Conservation (phyloP, 2,888 invertebrate species). For the Lasioglossum oenotherae region DNA sequence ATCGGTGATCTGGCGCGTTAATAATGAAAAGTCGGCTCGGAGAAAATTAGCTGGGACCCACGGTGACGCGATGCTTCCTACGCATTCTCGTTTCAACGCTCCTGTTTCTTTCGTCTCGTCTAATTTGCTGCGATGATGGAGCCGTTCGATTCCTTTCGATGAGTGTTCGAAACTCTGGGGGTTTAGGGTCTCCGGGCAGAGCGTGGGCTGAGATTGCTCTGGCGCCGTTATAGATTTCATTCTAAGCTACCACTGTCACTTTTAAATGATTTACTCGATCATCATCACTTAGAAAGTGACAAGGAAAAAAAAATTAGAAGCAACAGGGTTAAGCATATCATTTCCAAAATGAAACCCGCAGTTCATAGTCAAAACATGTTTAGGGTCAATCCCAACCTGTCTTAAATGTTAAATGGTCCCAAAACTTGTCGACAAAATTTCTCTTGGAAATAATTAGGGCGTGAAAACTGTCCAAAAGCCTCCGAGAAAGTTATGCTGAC, state of each 20-base stretch:
- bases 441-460: neutral
- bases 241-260: neutral
- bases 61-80: slow-evolving; percentile 21
- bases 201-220: neutral
- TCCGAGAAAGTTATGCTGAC: slow-evolving; percentile 10
- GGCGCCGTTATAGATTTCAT: neutral
- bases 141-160: neutral
- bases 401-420: neutral
- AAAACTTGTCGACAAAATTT: neutral
- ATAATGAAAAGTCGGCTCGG: slow-evolving; percentile 46
- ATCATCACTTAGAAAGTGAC: neutral
- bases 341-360: neutral
- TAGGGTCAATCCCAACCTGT: neutral
- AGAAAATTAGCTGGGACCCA: slow-evolving; percentile 18
- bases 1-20: slow-evolving; percentile 59
- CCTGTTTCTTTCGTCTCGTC: neutral
- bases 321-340: too few species aligned
- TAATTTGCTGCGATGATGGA: neutral
- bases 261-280: neutral
- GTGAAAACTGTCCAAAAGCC: neutral
- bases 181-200: neutral
- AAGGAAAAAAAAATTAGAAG: neutral
- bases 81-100: neutral
- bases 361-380: neutral
- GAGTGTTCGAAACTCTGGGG: neutral